phyloP scores from a whole-genome alignment of 2,888 invertebrate species.

The Prostheceraeus crozeri region DNA sequence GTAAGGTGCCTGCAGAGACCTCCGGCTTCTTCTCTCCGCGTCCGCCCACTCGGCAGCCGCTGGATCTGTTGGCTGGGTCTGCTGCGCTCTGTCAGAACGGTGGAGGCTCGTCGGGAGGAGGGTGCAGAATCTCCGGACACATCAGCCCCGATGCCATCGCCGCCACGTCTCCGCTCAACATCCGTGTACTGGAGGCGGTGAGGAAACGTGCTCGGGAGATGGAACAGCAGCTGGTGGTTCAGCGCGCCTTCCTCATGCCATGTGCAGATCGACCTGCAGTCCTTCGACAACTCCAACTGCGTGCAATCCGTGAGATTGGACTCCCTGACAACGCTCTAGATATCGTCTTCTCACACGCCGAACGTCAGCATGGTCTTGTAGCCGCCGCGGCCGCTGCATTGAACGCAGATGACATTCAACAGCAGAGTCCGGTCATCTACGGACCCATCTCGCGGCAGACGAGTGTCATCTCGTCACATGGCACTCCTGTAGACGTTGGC shows the following conservation, averaged over 20 bases:
- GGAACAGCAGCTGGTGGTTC: conserved; percentile 29
- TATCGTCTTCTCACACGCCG: no score
- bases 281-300: conserved; percentile 69
- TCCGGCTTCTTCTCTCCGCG: conserved; percentile 8
- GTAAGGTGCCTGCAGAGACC: neutral
- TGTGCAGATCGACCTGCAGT: conserved; percentile 66
- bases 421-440: no score
- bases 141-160: neutral
- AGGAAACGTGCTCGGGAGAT: conserved; percentile 10
- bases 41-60: conserved; percentile 1
- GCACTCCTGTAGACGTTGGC: no score
- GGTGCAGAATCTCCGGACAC: no score
- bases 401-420: no score
- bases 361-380: no score
- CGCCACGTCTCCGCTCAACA: conserved; percentile 9
- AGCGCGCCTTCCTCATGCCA: conserved; percentile 67
- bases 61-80: conserved; percentile 10
- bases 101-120: no score
- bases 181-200: neutral
- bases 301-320: conserved; percentile 86
- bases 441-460: no score
- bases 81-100: no score
- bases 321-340: conserved; percentile 82
- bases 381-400: no score
- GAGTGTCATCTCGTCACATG: no score